Evolutionary conservation across 2,888 invertebrate species (phyloP).

Genomic region (Stenolophus ochropezus): DNA sequence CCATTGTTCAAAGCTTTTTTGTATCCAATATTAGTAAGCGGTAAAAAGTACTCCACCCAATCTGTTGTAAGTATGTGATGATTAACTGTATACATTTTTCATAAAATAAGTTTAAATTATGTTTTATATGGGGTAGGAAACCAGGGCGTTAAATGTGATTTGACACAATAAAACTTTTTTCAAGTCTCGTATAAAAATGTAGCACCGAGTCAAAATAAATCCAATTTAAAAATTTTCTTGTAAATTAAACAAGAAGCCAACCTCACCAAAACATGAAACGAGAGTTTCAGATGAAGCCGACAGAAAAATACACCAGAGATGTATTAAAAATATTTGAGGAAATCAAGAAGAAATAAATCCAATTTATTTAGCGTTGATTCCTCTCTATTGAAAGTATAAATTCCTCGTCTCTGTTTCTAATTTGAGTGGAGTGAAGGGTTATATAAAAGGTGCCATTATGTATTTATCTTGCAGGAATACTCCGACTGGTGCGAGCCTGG

Average conservation of each 20-base stretch:
- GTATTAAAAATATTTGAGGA: too few species aligned
- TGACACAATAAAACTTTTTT: conserved; percentile 1
- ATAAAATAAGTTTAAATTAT: not conserved
- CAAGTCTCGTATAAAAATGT: not conserved
- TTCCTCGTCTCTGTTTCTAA: not conserved
- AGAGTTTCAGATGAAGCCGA: too few species aligned
- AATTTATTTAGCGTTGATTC: not conserved
- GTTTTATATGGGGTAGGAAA: not conserved
- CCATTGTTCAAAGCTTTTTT: too few species aligned
- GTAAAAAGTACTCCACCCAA: too few species aligned
- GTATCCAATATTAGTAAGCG: too few species aligned
- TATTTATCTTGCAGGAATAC: not conserved
- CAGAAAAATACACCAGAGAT: too few species aligned
- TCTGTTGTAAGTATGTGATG: too few species aligned
- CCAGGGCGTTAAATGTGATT: not conserved
- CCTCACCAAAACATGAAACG: not conserved
- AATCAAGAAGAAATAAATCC: too few species aligned
- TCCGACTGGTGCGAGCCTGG: not conserved
- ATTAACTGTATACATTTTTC: too few species aligned
- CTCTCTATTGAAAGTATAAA: not conserved
- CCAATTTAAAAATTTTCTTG: conserved; percentile 17
- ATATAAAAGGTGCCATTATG: not conserved
- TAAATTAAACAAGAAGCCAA: conserved; percentile 26
- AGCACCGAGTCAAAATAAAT: not conserved
- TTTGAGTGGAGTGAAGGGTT: not conserved